Evolutionary conservation across 2,888 invertebrate species (phyloP), one percentile per base, ranked within the genome.

Genomic region (Drosophila pegasa): DNA sequence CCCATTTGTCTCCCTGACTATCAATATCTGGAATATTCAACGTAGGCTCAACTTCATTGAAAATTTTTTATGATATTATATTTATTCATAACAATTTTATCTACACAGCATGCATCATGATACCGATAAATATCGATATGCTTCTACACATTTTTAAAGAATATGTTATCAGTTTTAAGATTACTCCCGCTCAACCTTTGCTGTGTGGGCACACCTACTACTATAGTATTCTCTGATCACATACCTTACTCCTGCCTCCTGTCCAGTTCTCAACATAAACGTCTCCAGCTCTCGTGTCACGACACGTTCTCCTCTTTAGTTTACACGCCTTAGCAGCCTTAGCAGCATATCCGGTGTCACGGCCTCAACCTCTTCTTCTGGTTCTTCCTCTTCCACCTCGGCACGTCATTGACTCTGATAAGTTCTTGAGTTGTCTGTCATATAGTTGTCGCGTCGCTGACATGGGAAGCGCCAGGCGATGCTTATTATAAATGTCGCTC

Each of bases 391-490:
- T 48, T 43, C 67, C 66, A 20, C 29, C 3, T 29, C 47, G 52
- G 56, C 3, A 22, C 48, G 59, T 41, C 55, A 40, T 22, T 50
- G 63, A 41, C 55, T 72, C 60, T 75, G 78, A 85, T 77, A 78
- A 77, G 69, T 81, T 79, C 72, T 68, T 79, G 88, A 87, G 77
- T 87, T 65, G 78, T 75, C 86, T 88, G 88, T 89, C 89, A 88
- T 87, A 89, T 88, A 76, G 84, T 85, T 89, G 89, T 88, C 87
- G 71, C 78, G 78, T 85, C 86, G 71, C 82, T 45, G 27, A 68
- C 87, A 87, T 87, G 89, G 80, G 77, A 87, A 78, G 77, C 75
- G 71, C 77, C 69, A 56, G 67, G 52, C 77, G 72, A 75, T 72
- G 68, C 76, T 75, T 77, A 73, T 68, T 50, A 35, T 33, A 35